Percentiles rank a stretch among this genome's conserved stretches.
phyloP scores from a whole-genome alignment of 2,113 vertebrate genomes.

The Notarius lentiginosus region DNA sequence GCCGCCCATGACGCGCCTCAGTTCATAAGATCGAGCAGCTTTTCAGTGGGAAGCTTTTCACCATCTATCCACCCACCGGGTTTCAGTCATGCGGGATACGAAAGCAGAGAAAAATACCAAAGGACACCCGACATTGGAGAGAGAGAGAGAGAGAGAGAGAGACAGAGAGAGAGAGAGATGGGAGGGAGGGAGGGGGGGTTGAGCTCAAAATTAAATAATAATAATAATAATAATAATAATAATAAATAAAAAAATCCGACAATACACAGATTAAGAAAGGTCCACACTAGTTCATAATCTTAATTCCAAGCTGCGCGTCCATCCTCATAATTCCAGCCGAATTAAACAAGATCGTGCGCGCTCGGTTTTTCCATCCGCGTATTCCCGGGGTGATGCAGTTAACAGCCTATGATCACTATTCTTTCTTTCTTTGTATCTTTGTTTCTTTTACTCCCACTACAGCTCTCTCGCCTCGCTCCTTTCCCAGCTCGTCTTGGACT shows the following conservation, averaged over 20 bases:
- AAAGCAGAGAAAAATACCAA: conserved; percentile 45
- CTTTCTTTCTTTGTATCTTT: background rate
- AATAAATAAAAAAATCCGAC: conserved; percentile 27
- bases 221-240: too few relatives aligned
- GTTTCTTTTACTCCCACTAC: background rate
- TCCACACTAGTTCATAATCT: conserved; percentile 65
- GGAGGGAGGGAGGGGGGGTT: too few relatives aligned
- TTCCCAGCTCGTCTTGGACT: conserved; percentile 31
- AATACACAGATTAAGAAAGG: conserved; percentile 42
- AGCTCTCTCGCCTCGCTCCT: conserved; percentile 24
- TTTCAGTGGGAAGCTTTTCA: conserved; percentile 65
- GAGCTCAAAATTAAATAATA: too few relatives aligned
- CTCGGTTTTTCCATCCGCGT: background rate
- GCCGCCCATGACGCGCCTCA: conserved; percentile 78
- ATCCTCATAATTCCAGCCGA: conserved; percentile 68
- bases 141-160: background rate
- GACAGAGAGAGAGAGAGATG: too few relatives aligned
- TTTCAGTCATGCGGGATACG: conserved; percentile 60
- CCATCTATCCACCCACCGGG: conserved; percentile 65
- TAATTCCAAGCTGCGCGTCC: conserved; percentile 76
- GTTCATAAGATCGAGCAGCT: conserved; percentile 62
- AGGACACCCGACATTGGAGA: conserved; percentile 45
- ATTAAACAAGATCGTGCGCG: conserved; percentile 3
- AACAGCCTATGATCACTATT: background rate
- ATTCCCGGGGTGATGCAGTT: background rate